Evolutionary conservation across 2,113 vertebrate species (phyloP), one percentile per base, ranked within the genome.

Genomic region (Pao palembangensis): DNA sequence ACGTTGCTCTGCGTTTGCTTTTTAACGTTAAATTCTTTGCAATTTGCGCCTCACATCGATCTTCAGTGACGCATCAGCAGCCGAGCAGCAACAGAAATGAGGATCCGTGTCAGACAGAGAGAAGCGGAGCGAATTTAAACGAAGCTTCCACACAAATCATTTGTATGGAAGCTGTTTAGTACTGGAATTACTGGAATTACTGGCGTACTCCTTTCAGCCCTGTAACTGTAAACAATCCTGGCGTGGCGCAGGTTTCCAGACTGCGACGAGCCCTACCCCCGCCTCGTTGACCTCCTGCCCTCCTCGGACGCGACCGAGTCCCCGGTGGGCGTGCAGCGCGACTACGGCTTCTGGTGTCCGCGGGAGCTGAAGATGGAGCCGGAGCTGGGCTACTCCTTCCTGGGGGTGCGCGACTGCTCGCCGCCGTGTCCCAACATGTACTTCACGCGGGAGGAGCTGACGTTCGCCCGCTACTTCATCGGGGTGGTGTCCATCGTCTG

Each of bases 281-380:
- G 96, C 15, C 87, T 92, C 0, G 90, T 90, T 0, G 96, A 99
- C 89, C 92, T 98, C 54, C 92, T 77, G 63, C 74, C 91, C 65
- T 86, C 75, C 54, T 88, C 89, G 0, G 93, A 95, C 21, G 71
- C 89, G 2, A 95, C 94, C 0, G 93, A 94, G 13, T 67, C 92
- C 0, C 90, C 93, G 0, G 8, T 90, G 52, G 87, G 93, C 0
- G 92, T 97, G 1, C 94, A 97, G 85, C 90, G 94, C 13, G 95
- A 99, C 81, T 98, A 98, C 3, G 96, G 96, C 23, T 99, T 99
- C 73, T 99, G 96, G 96, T 99, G 97, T 69, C 97, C 97, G 0
- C 89, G 93, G 8, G 96, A 99, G 75, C 85, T 98, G 17, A 98
- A 98, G 79, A 93, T 97, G 8, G 91, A 95, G 65, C 97, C 96